A percentile compares a stretch with the other conserved stretches of the same genome.
These are phyloP conservation scores for Cherax destructor DNA, from an alignment of 1,140 invertebrate genomes.

Conservation along the genomic window DNA sequence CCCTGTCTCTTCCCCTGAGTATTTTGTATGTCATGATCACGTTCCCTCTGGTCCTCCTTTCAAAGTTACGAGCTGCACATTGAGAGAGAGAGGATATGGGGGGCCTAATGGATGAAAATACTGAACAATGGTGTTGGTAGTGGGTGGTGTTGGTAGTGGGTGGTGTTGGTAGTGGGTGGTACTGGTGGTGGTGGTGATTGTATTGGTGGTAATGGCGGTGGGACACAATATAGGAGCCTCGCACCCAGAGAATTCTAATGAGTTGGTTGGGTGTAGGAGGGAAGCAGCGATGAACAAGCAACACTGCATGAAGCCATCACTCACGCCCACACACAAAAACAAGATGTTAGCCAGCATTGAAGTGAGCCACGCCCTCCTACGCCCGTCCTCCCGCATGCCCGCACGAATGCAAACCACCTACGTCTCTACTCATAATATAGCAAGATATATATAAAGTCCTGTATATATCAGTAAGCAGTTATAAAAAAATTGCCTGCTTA, in stretches of 20 bases:
- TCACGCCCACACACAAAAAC: conserved; percentile 36
- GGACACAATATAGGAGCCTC: neutral
- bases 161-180: neutral
- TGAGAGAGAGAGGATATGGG: too few species aligned
- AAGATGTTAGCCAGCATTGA: conserved; percentile 32
- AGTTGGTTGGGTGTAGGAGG: conserved; percentile 7
- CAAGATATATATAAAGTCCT: neutral
- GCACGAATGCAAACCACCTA: too few species aligned
- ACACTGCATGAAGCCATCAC: conserved; percentile 24
- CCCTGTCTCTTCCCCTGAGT: too few species aligned
- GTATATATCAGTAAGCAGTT: neutral
- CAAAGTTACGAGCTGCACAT: too few species aligned
- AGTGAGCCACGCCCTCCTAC: neutral
- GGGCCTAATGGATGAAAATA: neutral
- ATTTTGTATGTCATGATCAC: too few species aligned
- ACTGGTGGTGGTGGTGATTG: neutral
- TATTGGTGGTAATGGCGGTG: neutral
- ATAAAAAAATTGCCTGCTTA: neutral
- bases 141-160: neutral
- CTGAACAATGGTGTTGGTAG: neutral
- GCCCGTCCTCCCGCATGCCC: neutral
- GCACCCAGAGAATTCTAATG: conserved; percentile 49
- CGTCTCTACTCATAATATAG: neutral
- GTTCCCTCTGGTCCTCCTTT: too few species aligned
- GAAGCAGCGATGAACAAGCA: conserved; percentile 25